Conservation (phyloP, 2,888 invertebrate genomes). For the Microchrysa polita region DNA sequence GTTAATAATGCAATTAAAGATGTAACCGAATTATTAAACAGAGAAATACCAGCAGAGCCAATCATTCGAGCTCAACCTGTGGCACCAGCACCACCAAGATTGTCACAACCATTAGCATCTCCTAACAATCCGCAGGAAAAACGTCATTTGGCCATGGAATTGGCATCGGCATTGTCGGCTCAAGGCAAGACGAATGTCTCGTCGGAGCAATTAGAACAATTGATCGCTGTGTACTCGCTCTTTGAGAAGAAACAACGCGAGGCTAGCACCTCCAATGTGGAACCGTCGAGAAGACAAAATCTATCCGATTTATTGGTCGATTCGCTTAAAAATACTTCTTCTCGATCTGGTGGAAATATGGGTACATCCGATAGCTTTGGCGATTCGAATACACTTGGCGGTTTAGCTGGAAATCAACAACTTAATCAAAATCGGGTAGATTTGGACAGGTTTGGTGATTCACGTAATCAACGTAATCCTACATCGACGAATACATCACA, state of each 20-base stretch:
- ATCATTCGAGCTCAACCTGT: constrained; percentile 19
- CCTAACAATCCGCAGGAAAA: constrained; percentile 61
- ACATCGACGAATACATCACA: not conserved
- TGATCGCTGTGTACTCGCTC: constrained; percentile 74
- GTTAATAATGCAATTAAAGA: constrained; percentile 77
- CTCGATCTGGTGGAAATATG: not conserved
- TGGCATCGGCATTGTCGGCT: constrained; percentile 78
- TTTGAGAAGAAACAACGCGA: constrained; percentile 56
- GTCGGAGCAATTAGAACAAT: constrained; percentile 78
- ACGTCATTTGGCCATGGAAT: constrained; percentile 73
- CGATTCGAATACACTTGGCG: too few relatives aligned
- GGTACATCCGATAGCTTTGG: too few relatives aligned
- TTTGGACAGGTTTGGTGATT: constrained; percentile 1
- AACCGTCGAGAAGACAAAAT: constrained; percentile 51
- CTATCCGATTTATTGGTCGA: constrained; percentile 55
- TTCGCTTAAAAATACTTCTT: constrained; percentile 49
- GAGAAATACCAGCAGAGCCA: constrained; percentile 51
- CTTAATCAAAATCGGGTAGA: not conserved
- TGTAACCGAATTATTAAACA: constrained; percentile 74
- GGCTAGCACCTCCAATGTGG: not conserved
- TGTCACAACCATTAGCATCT: not conserved
- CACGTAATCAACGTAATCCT: not conserved
- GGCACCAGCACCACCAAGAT: constrained; percentile 21
- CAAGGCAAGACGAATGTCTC: constrained; percentile 86
- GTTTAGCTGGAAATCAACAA: not conserved